A percentile compares a stretch with the other conserved stretches of the same genome.
These are phyloP conservation scores for Dunckerocampus dactyliophorus DNA, from an alignment of 2,113 vertebrate species.

Conservation along the genomic window DNA sequence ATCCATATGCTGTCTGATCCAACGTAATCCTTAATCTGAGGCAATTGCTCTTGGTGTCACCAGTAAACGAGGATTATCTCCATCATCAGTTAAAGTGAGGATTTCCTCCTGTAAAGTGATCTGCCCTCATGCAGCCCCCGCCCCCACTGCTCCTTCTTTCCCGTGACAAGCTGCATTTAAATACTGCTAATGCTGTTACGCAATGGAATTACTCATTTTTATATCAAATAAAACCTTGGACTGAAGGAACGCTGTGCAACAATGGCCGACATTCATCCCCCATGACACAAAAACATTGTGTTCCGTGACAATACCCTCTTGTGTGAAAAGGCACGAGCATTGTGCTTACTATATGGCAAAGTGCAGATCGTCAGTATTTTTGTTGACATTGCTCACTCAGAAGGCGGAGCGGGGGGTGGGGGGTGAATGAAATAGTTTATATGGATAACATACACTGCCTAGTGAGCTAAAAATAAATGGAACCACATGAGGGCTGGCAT, in stretches of 20 bases:
- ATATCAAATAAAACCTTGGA: conserved; percentile 63
- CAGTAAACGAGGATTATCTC: conserved; percentile 52
- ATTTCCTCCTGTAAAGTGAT: conserved; percentile 54
- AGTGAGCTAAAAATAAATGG: conserved; percentile 63
- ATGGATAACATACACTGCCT: conserved; percentile 54
- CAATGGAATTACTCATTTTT: conserved; percentile 66
- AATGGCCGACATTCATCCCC: conserved; percentile 55
- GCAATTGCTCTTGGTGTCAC: conserved; percentile 40
- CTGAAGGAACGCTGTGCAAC: conserved; percentile 49
- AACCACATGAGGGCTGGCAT: conserved; percentile 51
- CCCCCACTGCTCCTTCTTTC: conserved; percentile 23
- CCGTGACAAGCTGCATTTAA: conserved; percentile 54
- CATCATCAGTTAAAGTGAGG: conserved; percentile 46
- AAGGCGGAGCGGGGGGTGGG: conserved; percentile 5
- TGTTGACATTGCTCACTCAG: conserved; percentile 38
- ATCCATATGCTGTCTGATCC: conserved; percentile 43
- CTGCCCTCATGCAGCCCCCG: conserved; percentile 12
- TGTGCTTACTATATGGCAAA: conserved; percentile 33
- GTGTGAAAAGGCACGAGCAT: conserved; percentile 35
- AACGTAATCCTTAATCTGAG: conserved; percentile 38
- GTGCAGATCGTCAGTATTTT: conserved; percentile 40
- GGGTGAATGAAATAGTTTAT: conserved; percentile 56
- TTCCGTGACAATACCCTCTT: conserved; percentile 53
- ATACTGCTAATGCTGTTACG: conserved; percentile 60
- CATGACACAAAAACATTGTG: conserved; percentile 63